Base-by-base conservation (phyloP, 2,888 invertebrate species). In the Cantharis nigra region DNA sequence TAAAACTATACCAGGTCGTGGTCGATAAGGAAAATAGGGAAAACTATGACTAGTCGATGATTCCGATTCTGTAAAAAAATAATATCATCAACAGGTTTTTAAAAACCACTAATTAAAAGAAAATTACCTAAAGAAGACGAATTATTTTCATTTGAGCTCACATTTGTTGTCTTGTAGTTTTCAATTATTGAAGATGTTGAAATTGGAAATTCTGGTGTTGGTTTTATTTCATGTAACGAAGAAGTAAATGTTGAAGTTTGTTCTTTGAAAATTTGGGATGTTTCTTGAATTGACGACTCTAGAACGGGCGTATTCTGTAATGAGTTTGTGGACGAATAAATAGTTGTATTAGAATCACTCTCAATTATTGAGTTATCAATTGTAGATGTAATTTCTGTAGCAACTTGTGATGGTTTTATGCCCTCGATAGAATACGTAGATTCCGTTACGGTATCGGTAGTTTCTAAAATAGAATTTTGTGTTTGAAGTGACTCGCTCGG, bases 1-100 rank as follows among this genome's bases (percentile, higher is more conserved):
- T 13, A 97, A 89, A 0, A 97, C 96, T 74, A 96, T 95, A 18
- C 97, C 96, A 0, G 96, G 96, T 10, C 96, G 90, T 0, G 95
- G 95, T 26, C 94, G 91, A 86, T 96, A 96, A 0, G 93, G 91
- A 78, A 89, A 89, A 67, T 91, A 90, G 0, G 90, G 87, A 30
- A 90, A 89, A 3, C 87, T 87, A 84, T 85, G 83, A 30, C 88
- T 88, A 0, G 89, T 72, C n/a, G 74, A 49, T 63, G 74, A 65
- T 65, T 76, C 69, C 2, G 64, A n/a, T 26, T 62, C 74, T 74
- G 20, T 3, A 49, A 49, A 49, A n/a, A 16, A 49, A 49, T 49
- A n/a, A n/a, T 49, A n/a, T 2, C 49, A 2, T 49, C 7, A n/a
- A 3, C 3, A 1, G n/a, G 4, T n/a, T n/a, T 5, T n/a, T 49